Evolutionary conservation across 2,888 invertebrate species (phyloP).

Genomic region (Ferdinandea cuprea): DNA sequence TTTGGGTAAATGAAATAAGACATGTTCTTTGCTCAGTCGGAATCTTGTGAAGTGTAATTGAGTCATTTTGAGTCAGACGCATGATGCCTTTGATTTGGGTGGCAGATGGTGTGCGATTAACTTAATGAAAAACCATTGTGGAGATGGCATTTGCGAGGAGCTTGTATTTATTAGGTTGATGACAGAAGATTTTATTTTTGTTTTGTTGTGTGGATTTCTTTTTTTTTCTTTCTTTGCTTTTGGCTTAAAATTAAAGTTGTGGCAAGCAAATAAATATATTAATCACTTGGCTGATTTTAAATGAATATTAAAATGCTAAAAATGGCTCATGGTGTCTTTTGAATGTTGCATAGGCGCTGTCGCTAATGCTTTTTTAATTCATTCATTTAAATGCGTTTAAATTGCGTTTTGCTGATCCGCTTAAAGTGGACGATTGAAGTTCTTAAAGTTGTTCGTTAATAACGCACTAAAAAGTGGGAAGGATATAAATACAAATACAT

Average conservation of each 20-base stretch:
- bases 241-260: neutral
- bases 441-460: no score
- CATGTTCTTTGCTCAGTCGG: constrained; percentile 2
- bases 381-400: no score
- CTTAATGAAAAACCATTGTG: constrained; percentile 40
- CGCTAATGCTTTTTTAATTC: no score
- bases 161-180: constrained; percentile 36
- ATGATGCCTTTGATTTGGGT: constrained; percentile 22
- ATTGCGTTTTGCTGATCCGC: no score
- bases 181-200: constrained; percentile 6
- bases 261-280: neutral
- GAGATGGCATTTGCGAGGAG: constrained; percentile 8
- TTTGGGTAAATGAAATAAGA: constrained; percentile 27
- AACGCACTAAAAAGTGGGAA: no score
- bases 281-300: neutral
- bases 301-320: neutral
- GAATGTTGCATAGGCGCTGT: neutral
- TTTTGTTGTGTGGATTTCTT: neutral
- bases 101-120: constrained; percentile 29
- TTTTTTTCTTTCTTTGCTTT: neutral
- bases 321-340: neutral
- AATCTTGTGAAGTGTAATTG: constrained; percentile 40
- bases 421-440: no score
- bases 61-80: constrained; percentile 27
- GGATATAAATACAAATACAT: no score